Evolutionary conservation across 2,113 vertebrate species (phyloP), one percentile per base, ranked within the genome.

Genomic region (Grus americana): DNA sequence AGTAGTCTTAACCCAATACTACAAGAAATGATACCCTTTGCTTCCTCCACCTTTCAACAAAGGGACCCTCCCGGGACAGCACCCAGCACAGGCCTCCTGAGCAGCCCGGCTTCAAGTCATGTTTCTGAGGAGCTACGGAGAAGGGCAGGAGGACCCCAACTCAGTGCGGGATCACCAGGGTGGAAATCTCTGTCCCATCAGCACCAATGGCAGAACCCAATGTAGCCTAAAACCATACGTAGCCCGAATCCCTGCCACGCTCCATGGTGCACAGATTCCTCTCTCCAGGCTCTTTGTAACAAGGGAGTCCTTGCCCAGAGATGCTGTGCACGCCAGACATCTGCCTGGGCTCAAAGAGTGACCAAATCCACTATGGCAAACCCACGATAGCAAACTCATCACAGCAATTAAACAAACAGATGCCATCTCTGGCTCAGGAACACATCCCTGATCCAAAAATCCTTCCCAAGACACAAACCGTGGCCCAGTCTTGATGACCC

Each of bases 1-100:
- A 44, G 38, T 0, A 40, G n/a, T 26, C n/a, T 34, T 1, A n/a
- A 38, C 24, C 59, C 76, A 76, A 0, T 0, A 0, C 59, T 7
- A 8, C 0, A 0, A 36, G 26, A 10, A 42, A 20, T 2, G 2
- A 30, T 6, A 22, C 3, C 27, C 67, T 73, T 42, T 4, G 30
- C 24, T 42, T 62, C 49, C 52, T 34, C 10, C n/a, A 2, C 12
- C 29, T 12, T 29, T 5, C 55, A 62, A 63, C 40, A 27, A 26
- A 67, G 47, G 63, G 55, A 30, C 21, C 11, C 29, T 49, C 44
- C 22, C 4, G 34, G 67, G 57, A 8, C 15, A 65, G 55, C 26
- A 12, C 74, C 38, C 75, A 93, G 59, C 47, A 34, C 1, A 0
- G 22, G 15, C 23, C n/a, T 38, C 40, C 78, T 13, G 57, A 78